Evolutionary conservation across 2,888 invertebrate species (phyloP), one percentile per base, ranked within the genome.

Genomic region (Isoperla grammatica): DNA sequence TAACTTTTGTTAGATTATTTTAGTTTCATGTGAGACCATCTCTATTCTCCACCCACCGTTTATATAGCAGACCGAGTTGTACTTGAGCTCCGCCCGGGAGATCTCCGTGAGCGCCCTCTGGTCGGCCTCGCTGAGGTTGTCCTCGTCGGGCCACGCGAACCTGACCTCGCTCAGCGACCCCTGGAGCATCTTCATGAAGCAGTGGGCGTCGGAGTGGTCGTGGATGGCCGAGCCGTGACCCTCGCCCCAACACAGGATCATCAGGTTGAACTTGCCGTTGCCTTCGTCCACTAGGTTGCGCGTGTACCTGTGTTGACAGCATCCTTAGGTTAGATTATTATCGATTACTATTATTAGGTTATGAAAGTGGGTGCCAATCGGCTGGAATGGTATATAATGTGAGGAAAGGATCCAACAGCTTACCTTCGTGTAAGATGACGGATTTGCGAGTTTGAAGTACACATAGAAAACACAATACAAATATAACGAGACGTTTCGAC

Each of bases 171-270:
- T 70, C 43, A 81, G 67, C 8, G 68, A 60, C 4, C 79, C 81
- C 46, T 77, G 73, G 22, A 82, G 69, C 23, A 77, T 72, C 76
- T 97, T 99, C 90, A 99, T 95, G 74, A 99, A 95, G 74, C 99
- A 99, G 72, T 99, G 96, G 0, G 97, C 87, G 70, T 96, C 84
- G 0, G 95, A 86, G 71, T 99, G 99, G 74, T 97, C 96, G 73
- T 99, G 99, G 66, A 99, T 95, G 9, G 91, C 87, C 0, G 96
- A 94, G 0, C 90, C 91, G 66, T 95, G 94, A 0, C 92, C 93
- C 72, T 95, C 93, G 17, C 95, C 93, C 98, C 99, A 99, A 75
- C 98, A 98, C n/a, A 99, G 76, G 23, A 95, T 82, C 88, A 99
- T 95, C 65, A 99, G 78, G 76, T 99, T 99, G 76, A 95, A 99